Percentiles rank a stretch among this genome's conserved stretches.
phyloP scores from a whole-genome alignment of 2,888 invertebrate genomes.

The Bedellia somnulentella region DNA sequence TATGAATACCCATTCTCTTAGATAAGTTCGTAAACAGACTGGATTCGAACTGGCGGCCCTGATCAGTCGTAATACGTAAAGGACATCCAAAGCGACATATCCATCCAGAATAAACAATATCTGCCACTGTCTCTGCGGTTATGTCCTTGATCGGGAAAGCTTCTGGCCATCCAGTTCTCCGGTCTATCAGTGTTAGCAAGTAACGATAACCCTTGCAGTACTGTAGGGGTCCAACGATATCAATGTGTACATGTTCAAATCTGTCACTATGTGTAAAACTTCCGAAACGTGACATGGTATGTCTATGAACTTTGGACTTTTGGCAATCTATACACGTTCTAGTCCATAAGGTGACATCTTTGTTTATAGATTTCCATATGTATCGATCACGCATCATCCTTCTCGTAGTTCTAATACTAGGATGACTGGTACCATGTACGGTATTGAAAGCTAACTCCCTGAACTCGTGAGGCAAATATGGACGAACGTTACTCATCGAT shows the following conservation, averaged over 20 bases:
- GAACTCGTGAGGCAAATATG: slow-evolving; percentile 11
- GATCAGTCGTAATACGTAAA: slow-evolving; percentile 9
- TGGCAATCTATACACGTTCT: slow-evolving; percentile 8
- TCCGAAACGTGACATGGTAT: slow-evolving; percentile 6
- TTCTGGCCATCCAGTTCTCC: slow-evolving; percentile 13
- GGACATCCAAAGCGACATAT: slow-evolving; percentile 12
- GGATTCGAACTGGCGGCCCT: slow-evolving; percentile 11
- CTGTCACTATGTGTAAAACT: slow-evolving; percentile 3
- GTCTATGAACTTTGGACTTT: slow-evolving; percentile 7
- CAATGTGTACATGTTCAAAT: slow-evolving; percentile 12
- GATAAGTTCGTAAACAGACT: slow-evolving; percentile 8
- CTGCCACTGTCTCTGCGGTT: slow-evolving; percentile 13
- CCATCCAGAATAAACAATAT: slow-evolving; percentile 11
- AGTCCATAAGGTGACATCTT: slow-evolving; percentile 5
- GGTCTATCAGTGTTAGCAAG: slow-evolving; percentile 8
- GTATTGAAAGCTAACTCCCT: slow-evolving; percentile 9
- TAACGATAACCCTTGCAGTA: slow-evolving; percentile 1
- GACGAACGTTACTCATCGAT: slow-evolving; percentile 8
- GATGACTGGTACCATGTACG: slow-evolving; percentile 10
- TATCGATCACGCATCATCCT: slow-evolving; percentile 2
- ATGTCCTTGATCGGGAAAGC: slow-evolving; percentile 15
- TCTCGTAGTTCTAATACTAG: slow-evolving; percentile 4
- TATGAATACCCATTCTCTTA: slow-evolving; percentile 9
- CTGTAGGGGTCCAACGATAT: slow-evolving; percentile 12
- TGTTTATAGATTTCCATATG: slow-evolving; percentile 6